These are phyloP conservation scores for Neoaliturus tenellus DNA, from an alignment of 2,888 invertebrate species.

Conservation along the genomic window DNA sequence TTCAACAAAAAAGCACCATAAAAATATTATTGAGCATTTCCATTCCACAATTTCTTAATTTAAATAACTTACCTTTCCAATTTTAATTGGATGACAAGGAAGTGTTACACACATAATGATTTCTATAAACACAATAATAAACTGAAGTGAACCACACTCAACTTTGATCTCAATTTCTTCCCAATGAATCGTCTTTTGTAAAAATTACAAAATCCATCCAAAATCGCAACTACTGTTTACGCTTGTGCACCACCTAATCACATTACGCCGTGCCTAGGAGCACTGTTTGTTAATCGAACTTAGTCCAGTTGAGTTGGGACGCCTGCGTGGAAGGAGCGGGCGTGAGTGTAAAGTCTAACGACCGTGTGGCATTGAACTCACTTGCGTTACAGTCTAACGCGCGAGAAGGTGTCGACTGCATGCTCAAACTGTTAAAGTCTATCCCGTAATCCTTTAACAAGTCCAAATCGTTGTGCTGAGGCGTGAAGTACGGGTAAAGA, in stretches of 20 bases:
- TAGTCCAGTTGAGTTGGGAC: slow-evolving; percentile 77
- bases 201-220: not conserved
- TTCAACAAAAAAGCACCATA: not conserved
- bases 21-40: slow-evolving; percentile 17
- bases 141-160: not conserved
- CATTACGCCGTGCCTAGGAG: not conserved
- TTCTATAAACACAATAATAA: not conserved
- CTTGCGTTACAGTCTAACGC: slow-evolving; percentile 17
- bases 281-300: slow-evolving; percentile 73
- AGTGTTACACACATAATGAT: not conserved
- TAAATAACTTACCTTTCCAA: not conserved
- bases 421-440: slow-evolving; percentile 76
- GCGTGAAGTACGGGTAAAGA: slow-evolving; percentile 73
- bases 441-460: slow-evolving; percentile 84
- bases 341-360: slow-evolving; percentile 12
- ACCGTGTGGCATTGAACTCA: slow-evolving; percentile 14
- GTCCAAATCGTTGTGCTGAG: slow-evolving; percentile 76
- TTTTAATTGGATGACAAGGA: not conserved
- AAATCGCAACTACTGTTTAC: not conserved
- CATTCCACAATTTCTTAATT: not conserved
- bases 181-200: not conserved
- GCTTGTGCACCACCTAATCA: not conserved
- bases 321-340: slow-evolving; percentile 71
- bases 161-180: slow-evolving; percentile 7
- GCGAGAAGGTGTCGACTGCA: slow-evolving; percentile 48